These are phyloP conservation scores for Linnaemya vulpina DNA, from an alignment of 2,888 invertebrate genomes.

Conservation along the genomic window DNA sequence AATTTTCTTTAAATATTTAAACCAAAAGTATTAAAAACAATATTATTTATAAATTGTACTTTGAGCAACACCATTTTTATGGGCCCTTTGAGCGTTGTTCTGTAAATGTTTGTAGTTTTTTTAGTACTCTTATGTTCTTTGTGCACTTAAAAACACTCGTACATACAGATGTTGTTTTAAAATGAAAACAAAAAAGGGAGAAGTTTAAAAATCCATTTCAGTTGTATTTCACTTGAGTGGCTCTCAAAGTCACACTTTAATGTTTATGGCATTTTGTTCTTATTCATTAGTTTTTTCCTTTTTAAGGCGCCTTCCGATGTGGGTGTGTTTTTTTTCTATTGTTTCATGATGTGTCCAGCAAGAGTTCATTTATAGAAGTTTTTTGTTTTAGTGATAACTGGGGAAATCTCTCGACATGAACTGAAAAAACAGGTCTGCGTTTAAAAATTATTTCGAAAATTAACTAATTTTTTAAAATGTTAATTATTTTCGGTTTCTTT, in stretches of 20 bases:
- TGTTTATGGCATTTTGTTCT: slow-evolving; percentile 48
- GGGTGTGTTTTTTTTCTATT: slow-evolving; percentile 21
- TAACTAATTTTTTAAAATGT: too few species aligned
- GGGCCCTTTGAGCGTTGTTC: slow-evolving; percentile 56
- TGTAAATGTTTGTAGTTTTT: slow-evolving; percentile 27
- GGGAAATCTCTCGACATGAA: too few species aligned
- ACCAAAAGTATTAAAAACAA: neutral
- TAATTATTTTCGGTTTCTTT: too few species aligned
- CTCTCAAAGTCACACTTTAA: slow-evolving; percentile 58
- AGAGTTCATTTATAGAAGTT: neutral
- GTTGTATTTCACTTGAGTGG: slow-evolving; percentile 37
- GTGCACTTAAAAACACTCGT: neutral
- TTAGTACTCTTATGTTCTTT: neutral
- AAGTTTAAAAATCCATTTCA: slow-evolving; percentile 41
- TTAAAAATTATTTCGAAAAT: too few species aligned
- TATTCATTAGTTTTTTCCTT: neutral
- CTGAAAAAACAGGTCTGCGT: too few species aligned
- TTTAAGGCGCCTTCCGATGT: neutral
- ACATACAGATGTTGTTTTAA: slow-evolving; percentile 1
- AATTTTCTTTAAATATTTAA: neutral
- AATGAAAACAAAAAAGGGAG: neutral
- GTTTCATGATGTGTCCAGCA: slow-evolving; percentile 3
- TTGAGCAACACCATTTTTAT: slow-evolving; percentile 43
- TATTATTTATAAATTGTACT: slow-evolving; percentile 23
- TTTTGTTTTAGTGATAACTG: too few species aligned